Conservation (phyloP, 2,888 invertebrate genomes). For the Podotricha telesiphe region DNA sequence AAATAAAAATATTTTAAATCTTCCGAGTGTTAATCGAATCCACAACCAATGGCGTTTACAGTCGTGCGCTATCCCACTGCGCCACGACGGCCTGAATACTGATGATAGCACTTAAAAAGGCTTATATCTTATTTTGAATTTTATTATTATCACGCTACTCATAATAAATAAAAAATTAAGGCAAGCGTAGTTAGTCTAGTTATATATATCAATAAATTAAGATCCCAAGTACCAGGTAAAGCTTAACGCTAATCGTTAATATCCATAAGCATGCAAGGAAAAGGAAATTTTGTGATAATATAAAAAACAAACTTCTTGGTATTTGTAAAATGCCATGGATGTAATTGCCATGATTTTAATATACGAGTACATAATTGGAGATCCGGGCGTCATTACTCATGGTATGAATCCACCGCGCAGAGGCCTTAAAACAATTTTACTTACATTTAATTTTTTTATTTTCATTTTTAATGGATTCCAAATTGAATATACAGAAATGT, state of each 20-base stretch:
- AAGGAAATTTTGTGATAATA: conserved; percentile 30
- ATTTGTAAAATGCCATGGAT: conserved; percentile 30
- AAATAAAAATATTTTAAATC: too few species aligned
- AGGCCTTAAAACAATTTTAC: background rate
- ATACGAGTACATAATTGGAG: conserved; percentile 7
- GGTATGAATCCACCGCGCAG: conserved; percentile 1
- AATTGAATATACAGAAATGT: too few species aligned
- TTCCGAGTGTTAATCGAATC: too few species aligned
- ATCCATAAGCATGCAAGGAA: conserved; percentile 23
- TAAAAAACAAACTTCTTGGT: conserved; percentile 28
- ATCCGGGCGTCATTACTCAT: conserved; percentile 26
- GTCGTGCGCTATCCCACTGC: too few species aligned
- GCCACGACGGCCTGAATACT: too few species aligned
- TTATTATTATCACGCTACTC: too few species aligned
- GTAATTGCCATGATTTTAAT: conserved; percentile 34
- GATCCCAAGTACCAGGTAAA: background rate
- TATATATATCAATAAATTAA: background rate
- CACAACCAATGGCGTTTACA: too few species aligned
- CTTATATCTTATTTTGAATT: too few species aligned
- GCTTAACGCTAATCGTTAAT: background rate
- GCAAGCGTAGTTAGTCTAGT: background rate
- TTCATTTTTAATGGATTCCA: background rate
- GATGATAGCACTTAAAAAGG: too few species aligned
- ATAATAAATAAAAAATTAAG: too few species aligned
- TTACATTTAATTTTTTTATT: background rate